phyloP scores from a whole-genome alignment of 2,888 invertebrate species.

The Chaitophorus viminalis region DNA sequence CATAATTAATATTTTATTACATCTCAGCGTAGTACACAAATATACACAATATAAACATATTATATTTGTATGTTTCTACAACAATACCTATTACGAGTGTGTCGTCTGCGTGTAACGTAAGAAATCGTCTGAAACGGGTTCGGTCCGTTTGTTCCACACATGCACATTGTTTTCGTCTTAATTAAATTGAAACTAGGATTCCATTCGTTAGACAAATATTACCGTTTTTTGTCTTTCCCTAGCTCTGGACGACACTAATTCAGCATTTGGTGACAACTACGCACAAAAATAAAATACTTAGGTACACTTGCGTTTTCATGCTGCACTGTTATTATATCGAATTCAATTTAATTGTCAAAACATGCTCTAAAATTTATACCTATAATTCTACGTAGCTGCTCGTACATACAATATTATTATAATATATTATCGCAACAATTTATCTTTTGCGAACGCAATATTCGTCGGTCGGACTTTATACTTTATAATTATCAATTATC shows the following conservation, averaged over 20 bases:
- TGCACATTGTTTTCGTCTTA: background rate
- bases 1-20: background rate
- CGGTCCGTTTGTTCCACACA: background rate
- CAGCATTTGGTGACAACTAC: background rate
- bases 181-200: background rate
- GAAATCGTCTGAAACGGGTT: slow-evolving; percentile 26
- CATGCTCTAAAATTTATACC: too few relatives aligned
- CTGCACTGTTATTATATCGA: background rate
- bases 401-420: too few relatives aligned
- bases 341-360: too few relatives aligned
- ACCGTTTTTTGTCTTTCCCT: background rate
- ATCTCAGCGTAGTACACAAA: background rate
- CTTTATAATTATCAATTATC: too few relatives aligned
- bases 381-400: too few relatives aligned
- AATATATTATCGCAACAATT: too few relatives aligned
- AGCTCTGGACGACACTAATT: background rate
- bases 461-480: too few relatives aligned
- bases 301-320: background rate
- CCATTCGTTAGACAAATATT: background rate
- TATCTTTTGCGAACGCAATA: too few relatives aligned
- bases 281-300: background rate
- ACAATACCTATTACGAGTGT: background rate
- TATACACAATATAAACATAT: background rate
- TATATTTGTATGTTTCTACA: background rate
- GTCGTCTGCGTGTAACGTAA: background rate